These are phyloP conservation scores for Meteorus cinctellus DNA, from an alignment of 2,888 invertebrate genomes.

Conservation along the genomic window DNA sequence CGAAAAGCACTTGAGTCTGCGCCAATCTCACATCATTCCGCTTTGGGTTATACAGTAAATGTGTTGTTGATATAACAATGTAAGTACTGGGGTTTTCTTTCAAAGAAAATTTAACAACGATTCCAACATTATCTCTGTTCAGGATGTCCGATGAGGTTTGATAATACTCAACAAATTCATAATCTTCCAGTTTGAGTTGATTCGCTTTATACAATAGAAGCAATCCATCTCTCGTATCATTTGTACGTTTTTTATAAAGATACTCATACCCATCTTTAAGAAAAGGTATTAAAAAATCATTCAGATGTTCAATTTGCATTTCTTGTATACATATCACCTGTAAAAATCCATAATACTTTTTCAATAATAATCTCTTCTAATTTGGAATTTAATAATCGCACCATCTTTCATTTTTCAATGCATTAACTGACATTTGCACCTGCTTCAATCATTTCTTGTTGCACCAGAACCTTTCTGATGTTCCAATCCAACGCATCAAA, in stretches of 20 bases:
- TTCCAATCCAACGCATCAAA: conserved; percentile 81
- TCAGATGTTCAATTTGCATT: conserved; percentile 86
- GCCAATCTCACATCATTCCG: conserved; percentile 92
- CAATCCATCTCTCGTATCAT: conserved; percentile 89
- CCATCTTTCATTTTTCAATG: conserved; percentile 7
- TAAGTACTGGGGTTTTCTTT: conserved; percentile 74
- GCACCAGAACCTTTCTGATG: conserved; percentile 77
- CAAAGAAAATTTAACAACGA: conserved; percentile 84
- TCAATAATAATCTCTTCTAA: conserved; percentile 33
- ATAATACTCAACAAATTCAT: conserved; percentile 82
- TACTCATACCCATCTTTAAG: conserved; percentile 80
- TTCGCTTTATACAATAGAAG: conserved; percentile 86
- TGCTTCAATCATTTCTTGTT: conserved; percentile 76
- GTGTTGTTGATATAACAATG: conserved; percentile 92
- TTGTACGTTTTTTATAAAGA: conserved; percentile 89
- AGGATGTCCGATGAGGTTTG: conserved; percentile 79
- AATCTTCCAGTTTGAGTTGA: conserved; percentile 80
- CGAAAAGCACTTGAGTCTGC: conserved; percentile 88
- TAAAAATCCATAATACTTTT: conserved; percentile 46
- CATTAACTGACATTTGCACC: conserved; percentile 77
- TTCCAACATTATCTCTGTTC: conserved; percentile 90
- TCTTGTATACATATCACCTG: conserved; percentile 93
- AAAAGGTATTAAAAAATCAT: conserved; percentile 77
- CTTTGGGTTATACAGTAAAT: conserved; percentile 93
- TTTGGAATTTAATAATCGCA: not conserved